Evolutionary conservation across 2,113 vertebrate genomes (phyloP).

Genomic region (Pycnonotus jocosus): DNA sequence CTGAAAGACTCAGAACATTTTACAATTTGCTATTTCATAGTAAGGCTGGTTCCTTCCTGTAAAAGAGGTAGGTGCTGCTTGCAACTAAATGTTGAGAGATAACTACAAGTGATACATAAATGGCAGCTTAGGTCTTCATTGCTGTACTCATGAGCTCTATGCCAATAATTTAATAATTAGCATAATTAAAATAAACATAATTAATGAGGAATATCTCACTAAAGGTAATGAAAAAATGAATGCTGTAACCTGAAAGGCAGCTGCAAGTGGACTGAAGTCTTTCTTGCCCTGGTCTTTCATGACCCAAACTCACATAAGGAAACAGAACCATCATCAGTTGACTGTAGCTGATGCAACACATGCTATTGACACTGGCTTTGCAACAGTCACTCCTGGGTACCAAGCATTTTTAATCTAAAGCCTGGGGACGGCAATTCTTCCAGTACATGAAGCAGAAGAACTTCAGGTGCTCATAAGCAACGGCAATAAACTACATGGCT

Average conservation of each 20-base stretch:
- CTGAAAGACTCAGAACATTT: neutral
- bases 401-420: neutral
- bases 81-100: neutral
- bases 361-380: neutral
- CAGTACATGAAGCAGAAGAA: neutral
- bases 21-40: neutral
- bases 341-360: neutral
- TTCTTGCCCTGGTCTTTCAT: neutral
- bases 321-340: neutral
- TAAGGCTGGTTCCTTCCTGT: neutral
- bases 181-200: neutral
- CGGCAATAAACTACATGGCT: neutral
- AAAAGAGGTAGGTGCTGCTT: neutral
- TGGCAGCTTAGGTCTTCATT: neutral
- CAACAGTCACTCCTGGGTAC: neutral
- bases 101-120: accelerated
- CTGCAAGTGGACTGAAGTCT: neutral
- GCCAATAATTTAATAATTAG: neutral
- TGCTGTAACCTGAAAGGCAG: neutral
- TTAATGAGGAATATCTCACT: neutral
- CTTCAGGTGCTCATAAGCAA: neutral
- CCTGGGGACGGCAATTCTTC: neutral
- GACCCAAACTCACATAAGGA: neutral
- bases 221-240: neutral
- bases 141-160: neutral